phyloP scores from a whole-genome alignment of 2,113 vertebrate species.

The Cyanocitta stelleri region DNA sequence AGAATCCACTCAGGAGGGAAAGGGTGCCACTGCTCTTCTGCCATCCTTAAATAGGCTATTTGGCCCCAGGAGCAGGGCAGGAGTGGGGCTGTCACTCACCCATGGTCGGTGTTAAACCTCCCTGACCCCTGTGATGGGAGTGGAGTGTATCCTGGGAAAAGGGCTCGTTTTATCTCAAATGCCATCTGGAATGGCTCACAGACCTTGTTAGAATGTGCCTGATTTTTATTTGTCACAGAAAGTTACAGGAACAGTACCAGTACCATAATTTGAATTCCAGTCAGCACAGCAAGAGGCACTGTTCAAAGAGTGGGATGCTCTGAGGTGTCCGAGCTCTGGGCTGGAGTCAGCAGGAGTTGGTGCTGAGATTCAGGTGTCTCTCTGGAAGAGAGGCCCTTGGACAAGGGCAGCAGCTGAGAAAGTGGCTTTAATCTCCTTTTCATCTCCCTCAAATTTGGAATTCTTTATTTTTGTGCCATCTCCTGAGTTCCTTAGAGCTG shows the following conservation, averaged over 20 bases:
- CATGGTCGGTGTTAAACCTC: background rate
- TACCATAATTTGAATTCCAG: background rate
- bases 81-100: background rate
- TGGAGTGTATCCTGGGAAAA: background rate
- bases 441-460: background rate
- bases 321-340: background rate
- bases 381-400: background rate
- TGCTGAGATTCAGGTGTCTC: background rate
- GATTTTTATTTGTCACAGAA: background rate
- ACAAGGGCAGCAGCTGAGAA: background rate
- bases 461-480: rapidly evolving
- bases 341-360: background rate
- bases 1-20: background rate
- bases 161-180: background rate
- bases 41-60: background rate
- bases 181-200: background rate
- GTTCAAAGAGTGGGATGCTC: background rate
- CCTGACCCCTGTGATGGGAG: background rate
- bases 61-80: background rate
- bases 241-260: background rate
- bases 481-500: rapidly evolving
- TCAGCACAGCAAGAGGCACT: background rate
- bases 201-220: background rate
- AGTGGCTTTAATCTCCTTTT: background rate
- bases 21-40: rapidly evolving